Conservation (phyloP, 2,888 invertebrate genomes). For the Nysson spinosus region DNA sequence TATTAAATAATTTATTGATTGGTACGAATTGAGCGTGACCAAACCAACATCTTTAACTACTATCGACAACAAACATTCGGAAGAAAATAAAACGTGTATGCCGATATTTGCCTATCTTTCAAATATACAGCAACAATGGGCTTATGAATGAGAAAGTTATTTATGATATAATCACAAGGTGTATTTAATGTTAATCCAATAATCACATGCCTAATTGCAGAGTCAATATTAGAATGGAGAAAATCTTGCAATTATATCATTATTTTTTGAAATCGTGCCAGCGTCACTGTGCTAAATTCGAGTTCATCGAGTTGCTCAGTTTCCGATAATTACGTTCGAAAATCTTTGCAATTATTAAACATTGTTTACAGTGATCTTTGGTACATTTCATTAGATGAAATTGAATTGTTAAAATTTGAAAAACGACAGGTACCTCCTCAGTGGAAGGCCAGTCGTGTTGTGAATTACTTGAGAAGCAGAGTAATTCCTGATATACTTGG, state of each 20-base stretch:
- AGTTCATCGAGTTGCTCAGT: background rate
- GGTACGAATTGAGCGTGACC: too few species aligned
- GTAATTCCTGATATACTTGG: slow-evolving; percentile 76
- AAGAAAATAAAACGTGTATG: too few species aligned
- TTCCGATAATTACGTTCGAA: background rate
- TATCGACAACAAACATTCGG: slow-evolving; percentile 21
- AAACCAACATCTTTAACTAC: too few species aligned
- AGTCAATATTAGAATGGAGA: slow-evolving; percentile 5
- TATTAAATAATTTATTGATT: too few species aligned
- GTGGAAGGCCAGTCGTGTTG: slow-evolving; percentile 74
- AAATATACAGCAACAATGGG: too few species aligned
- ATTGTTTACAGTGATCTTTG: slow-evolving; percentile 45
- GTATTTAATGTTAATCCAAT: too few species aligned
- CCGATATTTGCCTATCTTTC: too few species aligned
- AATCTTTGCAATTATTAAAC: background rate
- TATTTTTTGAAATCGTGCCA: slow-evolving; percentile 42
- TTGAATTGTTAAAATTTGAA: slow-evolving; percentile 46
- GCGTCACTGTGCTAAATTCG: slow-evolving; percentile 42
- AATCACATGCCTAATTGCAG: too few species aligned
- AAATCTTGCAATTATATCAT: slow-evolving; percentile 8
- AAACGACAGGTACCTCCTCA: slow-evolving; percentile 74
- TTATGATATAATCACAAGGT: too few species aligned
- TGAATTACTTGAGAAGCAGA: slow-evolving; percentile 76
- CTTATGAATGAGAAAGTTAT: too few species aligned
- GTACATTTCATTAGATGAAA: slow-evolving; percentile 42